A percentile compares a stretch with the other conserved stretches of the same genome.
phyloP scores from a whole-genome alignment of 2,797 vertebrate genomes.

The Taenioides sp. region DNA sequence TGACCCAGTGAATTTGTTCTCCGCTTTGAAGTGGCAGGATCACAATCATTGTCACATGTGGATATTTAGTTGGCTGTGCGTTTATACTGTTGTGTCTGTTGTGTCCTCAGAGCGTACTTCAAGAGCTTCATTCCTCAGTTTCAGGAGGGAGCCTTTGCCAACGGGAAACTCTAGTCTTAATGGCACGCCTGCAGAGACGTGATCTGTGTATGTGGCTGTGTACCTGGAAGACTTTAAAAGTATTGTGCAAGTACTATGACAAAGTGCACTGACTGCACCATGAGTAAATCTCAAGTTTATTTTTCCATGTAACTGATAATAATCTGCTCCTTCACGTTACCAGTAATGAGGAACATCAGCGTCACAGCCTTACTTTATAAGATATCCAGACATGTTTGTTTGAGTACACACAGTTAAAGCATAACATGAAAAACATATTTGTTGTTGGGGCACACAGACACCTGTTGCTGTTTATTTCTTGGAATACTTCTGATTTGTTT shows the following conservation, averaged over 20 bases:
- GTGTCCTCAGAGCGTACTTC: slow-evolving; percentile 86
- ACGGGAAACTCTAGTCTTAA: slow-evolving; percentile 89
- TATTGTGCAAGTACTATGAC: slow-evolving; percentile 16
- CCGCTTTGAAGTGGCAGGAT: slow-evolving; percentile 41
- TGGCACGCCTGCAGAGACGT: slow-evolving; percentile 45
- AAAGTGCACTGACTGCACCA: slow-evolving; percentile 26
- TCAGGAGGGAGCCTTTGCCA: slow-evolving; percentile 97
- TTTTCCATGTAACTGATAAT: slow-evolving; percentile 16
- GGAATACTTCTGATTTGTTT: not conserved
- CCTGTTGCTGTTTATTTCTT: not conserved
- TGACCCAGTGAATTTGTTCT: slow-evolving; percentile 31
- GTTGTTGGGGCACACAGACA: not conserved
- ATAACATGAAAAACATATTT: not conserved
- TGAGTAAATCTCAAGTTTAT: slow-evolving; percentile 17
- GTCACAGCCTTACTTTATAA: not conserved
- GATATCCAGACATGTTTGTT: slow-evolving; percentile 5
- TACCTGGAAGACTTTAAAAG: slow-evolving; percentile 24
- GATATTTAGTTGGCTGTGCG: slow-evolving; percentile 26
- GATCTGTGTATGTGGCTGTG: slow-evolving; percentile 24
- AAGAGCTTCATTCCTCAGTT: slow-evolving; percentile 97
- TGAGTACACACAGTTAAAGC: not conserved
- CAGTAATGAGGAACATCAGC: slow-evolving; percentile 2
- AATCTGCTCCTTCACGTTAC: slow-evolving; percentile 19
- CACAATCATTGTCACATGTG: slow-evolving; percentile 48
- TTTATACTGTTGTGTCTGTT: slow-evolving; percentile 27